phyloP scores from a whole-genome alignment of 2,797 vertebrate species.

The Channa striata region DNA sequence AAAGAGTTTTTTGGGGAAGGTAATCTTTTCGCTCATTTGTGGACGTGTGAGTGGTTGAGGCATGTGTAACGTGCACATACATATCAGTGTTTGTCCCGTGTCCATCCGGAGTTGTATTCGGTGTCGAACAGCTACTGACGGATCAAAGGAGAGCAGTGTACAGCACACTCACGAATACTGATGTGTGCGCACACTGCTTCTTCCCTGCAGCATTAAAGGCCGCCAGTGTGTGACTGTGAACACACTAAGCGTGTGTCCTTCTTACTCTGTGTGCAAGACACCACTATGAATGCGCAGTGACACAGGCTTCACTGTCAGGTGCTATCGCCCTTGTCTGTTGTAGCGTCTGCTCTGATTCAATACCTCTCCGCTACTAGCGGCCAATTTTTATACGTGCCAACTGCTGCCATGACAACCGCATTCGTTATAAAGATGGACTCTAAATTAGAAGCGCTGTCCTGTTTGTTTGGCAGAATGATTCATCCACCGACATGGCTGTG shows the following conservation, averaged over 20 bases:
- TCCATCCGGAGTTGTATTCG: neutral
- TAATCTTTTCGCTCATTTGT: too few relatives aligned
- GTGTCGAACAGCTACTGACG: neutral
- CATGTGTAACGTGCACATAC: too few relatives aligned
- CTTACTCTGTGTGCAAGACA: too few relatives aligned
- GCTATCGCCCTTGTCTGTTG: slow-evolving; percentile 16
- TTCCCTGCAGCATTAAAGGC: too few relatives aligned
- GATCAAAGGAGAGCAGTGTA: too few relatives aligned
- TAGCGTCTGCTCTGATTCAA: slow-evolving; percentile 20
- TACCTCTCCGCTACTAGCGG: slow-evolving; percentile 23
- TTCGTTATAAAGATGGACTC: slow-evolving; percentile 36
- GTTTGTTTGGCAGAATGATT: slow-evolving; percentile 9
- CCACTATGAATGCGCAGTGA: neutral
- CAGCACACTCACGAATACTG: too few relatives aligned
- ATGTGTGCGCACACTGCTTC: too few relatives aligned
- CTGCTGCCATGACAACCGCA: slow-evolving; percentile 54
- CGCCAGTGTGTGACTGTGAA: too few relatives aligned
- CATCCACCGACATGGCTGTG: neutral
- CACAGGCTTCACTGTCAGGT: neutral
- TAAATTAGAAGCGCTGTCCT: neutral
- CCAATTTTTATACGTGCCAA: slow-evolving; percentile 20
- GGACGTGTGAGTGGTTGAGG: too few relatives aligned
- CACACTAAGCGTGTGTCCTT: too few relatives aligned
- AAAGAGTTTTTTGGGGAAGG: too few relatives aligned
- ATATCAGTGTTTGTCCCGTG: too few relatives aligned